Evolutionary conservation across 1,140 invertebrate genomes (phyloP), one percentile per base, ranked within the genome.

Genomic region (Metaphire vulgaris): DNA sequence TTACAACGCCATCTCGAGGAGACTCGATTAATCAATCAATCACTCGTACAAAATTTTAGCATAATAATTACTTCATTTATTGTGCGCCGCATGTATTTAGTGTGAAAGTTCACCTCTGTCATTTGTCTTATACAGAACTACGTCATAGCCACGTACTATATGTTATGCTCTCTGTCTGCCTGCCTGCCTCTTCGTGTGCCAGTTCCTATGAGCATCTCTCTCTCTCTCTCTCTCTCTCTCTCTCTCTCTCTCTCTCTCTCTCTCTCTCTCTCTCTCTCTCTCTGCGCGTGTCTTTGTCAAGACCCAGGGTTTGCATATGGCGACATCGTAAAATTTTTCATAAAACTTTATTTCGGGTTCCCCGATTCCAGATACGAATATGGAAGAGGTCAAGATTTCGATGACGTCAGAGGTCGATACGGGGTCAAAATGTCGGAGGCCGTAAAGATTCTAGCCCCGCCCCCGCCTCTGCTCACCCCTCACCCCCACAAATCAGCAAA

Each of bases 161-260:
- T n/a, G n/a, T n/a, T n/a, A n/a, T n/a, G 41, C 41, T 56, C 41
- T 56, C 41, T 56, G 41, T 56, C 41, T 56, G 41, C 21, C 41
- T 56, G 41, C 21, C 41, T 56, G 6, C 21, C 41, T 56, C 41
- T 56, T 21, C 21, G 6, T 56, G 6, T 56, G 6, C 21, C 41
- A 12, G 6, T 56, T 21, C 21, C 41, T 56, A 6, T 56, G 41
- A 12, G 6, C 21, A 6, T 56, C 41, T 56, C 41, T 56, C 41
- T 56, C 6, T 56, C 41, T 56, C 41, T 56, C 41, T 56, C 41
- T 56, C 41, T 56, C 41, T 56, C 41, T 56, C 41, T 56, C 41
- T 56, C 41, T 56, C 41, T 56, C 41, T 56, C 41, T 56, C 41
- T 56, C 41, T 56, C 41, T 56, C 41, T 56, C 41, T 56, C 41